Evolutionary conservation across 1,140 invertebrate genomes (phyloP).

Genomic region (Gryllus bimaculatus): DNA sequence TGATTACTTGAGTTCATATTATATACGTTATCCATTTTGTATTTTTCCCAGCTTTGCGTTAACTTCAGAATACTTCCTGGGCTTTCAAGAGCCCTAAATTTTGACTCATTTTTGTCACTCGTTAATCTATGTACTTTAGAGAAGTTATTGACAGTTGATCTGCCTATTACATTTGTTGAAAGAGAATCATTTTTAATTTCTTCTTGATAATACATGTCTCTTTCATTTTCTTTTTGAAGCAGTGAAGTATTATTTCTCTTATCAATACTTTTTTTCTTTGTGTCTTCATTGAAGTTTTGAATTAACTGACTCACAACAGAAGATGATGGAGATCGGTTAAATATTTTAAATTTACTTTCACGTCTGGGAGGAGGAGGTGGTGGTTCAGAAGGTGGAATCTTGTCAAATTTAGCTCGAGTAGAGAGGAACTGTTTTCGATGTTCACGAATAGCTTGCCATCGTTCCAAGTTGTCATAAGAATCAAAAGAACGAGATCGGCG

Average conservation of each 20-base stretch:
- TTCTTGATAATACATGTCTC: no score
- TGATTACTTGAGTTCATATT: no score
- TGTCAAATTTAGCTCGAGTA: conserved; percentile 12
- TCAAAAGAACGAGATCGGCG: conserved; percentile 13
- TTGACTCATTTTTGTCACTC: not conserved
- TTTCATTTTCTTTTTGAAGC: no score
- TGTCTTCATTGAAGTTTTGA: not conserved
- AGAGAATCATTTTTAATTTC: no score
- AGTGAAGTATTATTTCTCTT: not conserved
- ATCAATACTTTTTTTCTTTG: not conserved
- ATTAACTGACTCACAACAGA: not conserved
- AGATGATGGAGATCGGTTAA: not conserved
- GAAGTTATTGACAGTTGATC: no score
- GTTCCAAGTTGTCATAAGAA: not conserved
- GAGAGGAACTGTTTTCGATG: conserved; percentile 8
- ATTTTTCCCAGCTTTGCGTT: not conserved
- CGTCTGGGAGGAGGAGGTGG: conserved; percentile 2
- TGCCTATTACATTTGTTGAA: no score
- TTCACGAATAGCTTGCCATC: not conserved
- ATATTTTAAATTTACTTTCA: not conserved
- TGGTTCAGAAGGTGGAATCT: not conserved
- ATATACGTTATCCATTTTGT: no score
- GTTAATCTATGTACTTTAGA: no score
- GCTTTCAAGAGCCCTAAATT: not conserved
- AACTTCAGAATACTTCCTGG: not conserved